These are phyloP conservation scores for Ectropis crepuscularia DNA, from an alignment of 2,888 invertebrate species.

Conservation along the genomic window DNA sequence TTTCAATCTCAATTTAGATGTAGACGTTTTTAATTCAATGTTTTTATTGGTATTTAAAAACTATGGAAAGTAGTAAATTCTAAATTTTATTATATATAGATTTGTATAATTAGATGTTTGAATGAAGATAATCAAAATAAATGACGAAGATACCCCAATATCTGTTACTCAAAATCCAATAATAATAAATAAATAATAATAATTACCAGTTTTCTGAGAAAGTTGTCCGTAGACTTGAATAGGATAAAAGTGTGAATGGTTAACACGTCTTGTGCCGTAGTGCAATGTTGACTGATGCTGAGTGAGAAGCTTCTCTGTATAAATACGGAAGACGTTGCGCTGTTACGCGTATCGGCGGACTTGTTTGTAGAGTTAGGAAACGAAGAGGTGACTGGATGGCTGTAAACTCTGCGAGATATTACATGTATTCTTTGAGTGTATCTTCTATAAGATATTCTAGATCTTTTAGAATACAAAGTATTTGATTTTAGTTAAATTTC, in stretches of 20 bases:
- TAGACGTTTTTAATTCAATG: no score
- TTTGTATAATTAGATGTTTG: no score
- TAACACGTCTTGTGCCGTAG: constrained; percentile 29
- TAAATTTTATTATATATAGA: no score
- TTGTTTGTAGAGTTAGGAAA: constrained; percentile 20
- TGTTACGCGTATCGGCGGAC: constrained; percentile 11
- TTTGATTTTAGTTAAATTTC: no score
- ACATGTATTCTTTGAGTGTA: neutral
- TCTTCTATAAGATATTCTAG: no score
- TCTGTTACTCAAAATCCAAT: neutral
- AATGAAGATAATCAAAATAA: no score
- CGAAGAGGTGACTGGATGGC: constrained; percentile 26
- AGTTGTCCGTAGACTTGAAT: neutral
- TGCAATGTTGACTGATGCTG: constrained; percentile 46
- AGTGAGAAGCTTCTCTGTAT: constrained; percentile 43
- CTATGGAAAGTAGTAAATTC: no score
- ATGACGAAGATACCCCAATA: no score
- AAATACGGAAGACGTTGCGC: constrained; percentile 45
- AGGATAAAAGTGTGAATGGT: constrained; percentile 25
- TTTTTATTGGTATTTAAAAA: no score
- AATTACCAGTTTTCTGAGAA: constrained; percentile 22
- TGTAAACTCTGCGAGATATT: neutral
- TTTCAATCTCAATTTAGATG: no score
- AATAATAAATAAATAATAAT: neutral
- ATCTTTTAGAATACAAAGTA: no score